Base-by-base conservation (phyloP, 2,797 vertebrate species). In the Eospalax fontanierii region DNA sequence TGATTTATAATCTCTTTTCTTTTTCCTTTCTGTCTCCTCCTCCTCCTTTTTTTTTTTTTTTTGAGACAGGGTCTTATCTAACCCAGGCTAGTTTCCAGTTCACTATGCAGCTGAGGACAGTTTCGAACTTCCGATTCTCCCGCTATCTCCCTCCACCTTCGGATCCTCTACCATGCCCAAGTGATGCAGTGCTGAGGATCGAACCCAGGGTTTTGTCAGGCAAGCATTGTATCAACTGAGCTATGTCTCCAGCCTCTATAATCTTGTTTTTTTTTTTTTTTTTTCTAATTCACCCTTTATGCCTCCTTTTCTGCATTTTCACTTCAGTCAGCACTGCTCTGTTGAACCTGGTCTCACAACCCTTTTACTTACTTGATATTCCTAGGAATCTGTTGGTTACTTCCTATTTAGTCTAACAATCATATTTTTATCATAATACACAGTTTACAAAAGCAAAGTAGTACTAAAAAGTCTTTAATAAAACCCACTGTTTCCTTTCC, bases 401-500 rank as follows among this genome's bases (percentile, higher is more conserved):
- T 33, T 85, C 61, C 70, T 26, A 54, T 90, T 63, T 54, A 74
- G 74, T 75, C 79, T 68, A 86, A 75, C 68, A 86, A 22, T 40
- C 75, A 63, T 18, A 84, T 79, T 61, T 83, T 92, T 43, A 35
- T 90, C 70, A 66, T 68, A 86, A 40, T 54, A 33, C 71, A 75
- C 1, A 40, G 30, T 86, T 86, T 87, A 46, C 21, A 46, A 78
- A 89, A 89, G 63, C 71, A 12, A 76, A 79, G 30, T 24, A n/a
- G 57, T n/a, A 89, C 9, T 35, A 65, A 63, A 57, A 75, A 30
- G 6, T 24, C 46, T 63, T 46, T 46, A 46, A 43, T 74, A n/a
- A 84, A 74, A 65, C 35, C 26, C 73, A 65, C 30, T 63, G 40
- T 2, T 68, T 84, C 16, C 18, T 24, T 68, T 61, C 46, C 18